These are phyloP conservation scores for Hipparchia sbordonii DNA, from an alignment of 2,888 invertebrate species.

Conservation along the genomic window DNA sequence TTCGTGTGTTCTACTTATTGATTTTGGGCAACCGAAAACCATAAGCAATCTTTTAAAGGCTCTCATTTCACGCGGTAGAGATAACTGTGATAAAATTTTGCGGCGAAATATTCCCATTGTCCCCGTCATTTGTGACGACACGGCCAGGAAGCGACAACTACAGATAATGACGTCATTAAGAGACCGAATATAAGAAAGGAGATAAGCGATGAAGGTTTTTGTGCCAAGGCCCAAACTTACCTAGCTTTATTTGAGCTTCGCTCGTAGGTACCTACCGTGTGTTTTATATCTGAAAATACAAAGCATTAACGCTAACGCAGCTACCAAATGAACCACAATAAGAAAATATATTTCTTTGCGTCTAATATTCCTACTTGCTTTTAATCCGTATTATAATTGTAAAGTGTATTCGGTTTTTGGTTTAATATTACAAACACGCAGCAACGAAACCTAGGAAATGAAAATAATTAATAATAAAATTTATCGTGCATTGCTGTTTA, in stretches of 20 bases:
- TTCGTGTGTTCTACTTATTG: neutral
- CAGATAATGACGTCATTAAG: constrained; percentile 25
- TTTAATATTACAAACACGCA: no score
- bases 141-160: constrained; percentile 18
- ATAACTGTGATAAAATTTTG: constrained; percentile 20
- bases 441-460: no score
- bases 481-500: no score
- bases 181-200: constrained; percentile 17
- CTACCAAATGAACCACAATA: neutral
- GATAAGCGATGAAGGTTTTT: constrained; percentile 21
- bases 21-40: neutral
- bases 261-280: neutral
- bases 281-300: neutral
- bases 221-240: constrained; percentile 16
- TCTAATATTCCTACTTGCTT: no score
- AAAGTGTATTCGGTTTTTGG: no score
- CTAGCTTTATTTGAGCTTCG: constrained; percentile 5
- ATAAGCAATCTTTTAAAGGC: neutral
- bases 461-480: no score
- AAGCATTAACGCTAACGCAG: neutral
- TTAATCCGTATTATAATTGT: no score
- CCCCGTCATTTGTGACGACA: constrained; percentile 24
- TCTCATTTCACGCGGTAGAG: constrained; percentile 8
- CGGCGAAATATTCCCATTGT: constrained; percentile 24
- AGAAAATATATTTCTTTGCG: no score